Base-by-base conservation (phyloP, 2,797 vertebrate species). In the Amphiprion clarkii region DNA sequence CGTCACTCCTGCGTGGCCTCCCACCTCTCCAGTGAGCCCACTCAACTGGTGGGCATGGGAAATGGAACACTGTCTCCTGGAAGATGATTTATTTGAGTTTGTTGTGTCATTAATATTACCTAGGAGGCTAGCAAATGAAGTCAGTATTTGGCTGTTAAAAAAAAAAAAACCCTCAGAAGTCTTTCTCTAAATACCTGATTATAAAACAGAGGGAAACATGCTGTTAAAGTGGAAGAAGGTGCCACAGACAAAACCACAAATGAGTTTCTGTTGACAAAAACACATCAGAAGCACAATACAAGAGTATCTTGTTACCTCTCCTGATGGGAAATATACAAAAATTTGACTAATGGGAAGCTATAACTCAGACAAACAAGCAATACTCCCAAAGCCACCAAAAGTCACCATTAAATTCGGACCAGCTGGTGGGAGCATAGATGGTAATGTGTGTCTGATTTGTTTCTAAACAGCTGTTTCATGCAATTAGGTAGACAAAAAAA, bases 31-130 rank as follows among this genome's bases (percentile, higher is more conserved):
- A 31, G 6, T 56, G n/a, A 58, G 54, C 55, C 67, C 13, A 40
- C 59, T 69, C 58, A 58, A 75, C 64, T 76, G 71, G 63, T 87
- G 74, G 71, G 59, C 87, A 91, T 94, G 94, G 88, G 91, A 94
- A 95, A 89, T 52, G 40, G 73, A 63, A 74, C 76, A 71, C 19
- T 12, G 51, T 67, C 36, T 64, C n/a, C 51, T 39, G 44, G 21
- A 74, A 54, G 55, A 71, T 39, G 29, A 82, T 80, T 82, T 63
- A 53, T 71, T 67, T 56, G 2, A 74, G 29, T 17, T 58, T 70
- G 25, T 4, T 16, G 21, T n/a, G 11, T 59, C 19, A 72, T 46
- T 80, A 33, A 67, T 61, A 46, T 75, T 78, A 42, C 23, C 4
- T 68, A 10, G 1, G 53, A 51, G 63, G 4, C 12, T 42, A 10